Base-by-base conservation (phyloP, 2,888 invertebrate genomes). In the Pterostichus niger region DNA sequence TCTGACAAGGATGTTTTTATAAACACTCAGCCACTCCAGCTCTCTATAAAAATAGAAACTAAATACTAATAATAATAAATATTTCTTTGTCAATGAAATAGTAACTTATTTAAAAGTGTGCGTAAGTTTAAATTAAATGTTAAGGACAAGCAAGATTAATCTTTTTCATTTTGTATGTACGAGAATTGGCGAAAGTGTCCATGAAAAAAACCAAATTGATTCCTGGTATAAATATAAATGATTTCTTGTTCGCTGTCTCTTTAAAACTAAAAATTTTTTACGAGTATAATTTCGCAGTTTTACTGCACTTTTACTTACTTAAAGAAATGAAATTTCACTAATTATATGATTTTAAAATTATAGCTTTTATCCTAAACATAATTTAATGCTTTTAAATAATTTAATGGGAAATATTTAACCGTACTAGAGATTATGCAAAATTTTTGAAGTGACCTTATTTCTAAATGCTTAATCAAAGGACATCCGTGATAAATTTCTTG, bases 121-220 rank as follows among this genome's bases (percentile, higher is more conserved):
- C 40, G 40, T 40, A 5, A 6, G 40, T 40, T 7, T 6, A 40
- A 40, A 40, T 40, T 40, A 40, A 59, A 59, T 59, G 59, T 59
- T 59, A 59, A 59, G 59, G 59, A 59, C 59, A 59, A 17, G 11
- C 3, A 24, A 59, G 24, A 40, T 40, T 40, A 40, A 40, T 40
- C 40, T 40, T 1, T 54, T 9, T 54, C 15, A 54, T 59, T 24
- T 31, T 31, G 7, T 59, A 59, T 40, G 40, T 24, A 2, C 40
- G 40, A 40, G 6, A 59, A 31, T 59, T 59, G 4, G 59, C 17
- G 11, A 11, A 11, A 24, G 11, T 59, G 31, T 31, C 59, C 59
- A 11, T 59, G 40, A 40, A 40, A 40, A 40, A 40, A 40, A 40
- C 40, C 59, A 11, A 24, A 17, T 31, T 59, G 24, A 59, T 59